Evolutionary conservation across 2,113 vertebrate species (phyloP).

Genomic region (Nematolebias whitei): DNA sequence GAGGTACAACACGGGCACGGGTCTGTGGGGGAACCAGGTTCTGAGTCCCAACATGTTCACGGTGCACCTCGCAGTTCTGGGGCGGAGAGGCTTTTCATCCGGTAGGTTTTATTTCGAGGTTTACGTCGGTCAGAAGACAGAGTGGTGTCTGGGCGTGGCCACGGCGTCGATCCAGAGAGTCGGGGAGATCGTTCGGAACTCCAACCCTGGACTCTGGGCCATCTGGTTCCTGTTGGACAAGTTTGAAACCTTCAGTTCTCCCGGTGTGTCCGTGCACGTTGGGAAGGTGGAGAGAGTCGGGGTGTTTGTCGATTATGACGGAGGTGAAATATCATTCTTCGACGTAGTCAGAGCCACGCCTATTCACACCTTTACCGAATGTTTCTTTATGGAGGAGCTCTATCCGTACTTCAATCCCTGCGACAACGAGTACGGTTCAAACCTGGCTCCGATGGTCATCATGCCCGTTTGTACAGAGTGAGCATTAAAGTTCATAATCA

Average conservation of each 20-base stretch:
- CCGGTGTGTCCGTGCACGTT: background rate
- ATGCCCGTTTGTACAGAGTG: constrained; percentile 24
- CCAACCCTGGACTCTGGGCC: constrained; percentile 49
- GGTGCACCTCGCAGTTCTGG: constrained; percentile 37
- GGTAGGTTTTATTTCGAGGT: constrained; percentile 66
- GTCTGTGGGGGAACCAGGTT: background rate
- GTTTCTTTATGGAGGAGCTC: constrained; percentile 40
- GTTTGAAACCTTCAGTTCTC: constrained; percentile 37
- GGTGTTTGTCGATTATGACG: constrained; percentile 52
- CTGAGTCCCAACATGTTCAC: constrained; percentile 26
- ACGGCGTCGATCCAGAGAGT: constrained; percentile 25
- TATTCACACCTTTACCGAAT: constrained; percentile 44
- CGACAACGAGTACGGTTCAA: constrained; percentile 58
- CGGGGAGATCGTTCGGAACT: background rate
- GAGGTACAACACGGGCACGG: background rate
- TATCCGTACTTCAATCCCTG: constrained; percentile 64
- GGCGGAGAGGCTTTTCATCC: constrained; percentile 16
- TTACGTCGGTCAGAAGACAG: constrained; percentile 41
- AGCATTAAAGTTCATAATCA: background rate
- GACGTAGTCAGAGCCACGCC: constrained; percentile 6
- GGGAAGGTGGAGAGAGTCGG: constrained; percentile 50
- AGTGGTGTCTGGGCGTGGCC: constrained; percentile 64
- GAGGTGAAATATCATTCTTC: constrained; percentile 51
- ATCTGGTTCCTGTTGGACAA: constrained; percentile 39
- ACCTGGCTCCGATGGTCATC: constrained; percentile 51